Evolutionary conservation across 2,797 vertebrate genomes (phyloP).

Genomic region (Acanthiza pusilla): DNA sequence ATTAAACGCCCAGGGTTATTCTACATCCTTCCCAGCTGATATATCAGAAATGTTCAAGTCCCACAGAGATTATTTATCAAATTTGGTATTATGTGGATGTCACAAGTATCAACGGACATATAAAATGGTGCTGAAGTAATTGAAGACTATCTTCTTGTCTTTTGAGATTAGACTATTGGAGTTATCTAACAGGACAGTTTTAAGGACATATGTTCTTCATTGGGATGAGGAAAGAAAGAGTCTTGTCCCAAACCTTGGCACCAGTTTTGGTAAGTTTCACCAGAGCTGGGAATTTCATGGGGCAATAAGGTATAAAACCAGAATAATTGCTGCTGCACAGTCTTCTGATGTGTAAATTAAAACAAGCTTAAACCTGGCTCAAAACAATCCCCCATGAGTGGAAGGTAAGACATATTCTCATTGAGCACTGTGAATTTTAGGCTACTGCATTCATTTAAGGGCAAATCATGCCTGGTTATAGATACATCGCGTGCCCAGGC

Average conservation of each 20-base stretch:
- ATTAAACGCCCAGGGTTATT: background rate
- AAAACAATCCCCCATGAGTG: background rate
- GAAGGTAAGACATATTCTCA: background rate
- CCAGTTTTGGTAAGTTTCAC: background rate
- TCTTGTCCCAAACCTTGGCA: background rate
- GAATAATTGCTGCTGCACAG: background rate
- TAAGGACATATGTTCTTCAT: background rate
- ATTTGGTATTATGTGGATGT: background rate
- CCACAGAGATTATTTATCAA: background rate
- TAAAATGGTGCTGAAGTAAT: background rate
- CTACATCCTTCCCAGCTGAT: background rate
- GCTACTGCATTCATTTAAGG: background rate
- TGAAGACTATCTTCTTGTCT: background rate
- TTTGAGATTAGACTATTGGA: background rate
- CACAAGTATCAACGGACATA: fast-evolving
- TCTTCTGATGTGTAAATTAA: background rate
- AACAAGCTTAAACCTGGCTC: background rate
- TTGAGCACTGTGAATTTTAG: background rate
- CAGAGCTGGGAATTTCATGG: background rate
- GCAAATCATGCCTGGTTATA: background rate
- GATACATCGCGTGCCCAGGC: background rate
- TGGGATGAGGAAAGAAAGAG: background rate
- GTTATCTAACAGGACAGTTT: background rate
- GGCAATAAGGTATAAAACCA: background rate
- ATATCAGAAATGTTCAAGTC: background rate